A percentile compares a stretch with the other conserved stretches of the same genome.
Evolutionary conservation across 2,113 vertebrate genomes (phyloP).

Genomic region (Platycercus adscitus): DNA sequence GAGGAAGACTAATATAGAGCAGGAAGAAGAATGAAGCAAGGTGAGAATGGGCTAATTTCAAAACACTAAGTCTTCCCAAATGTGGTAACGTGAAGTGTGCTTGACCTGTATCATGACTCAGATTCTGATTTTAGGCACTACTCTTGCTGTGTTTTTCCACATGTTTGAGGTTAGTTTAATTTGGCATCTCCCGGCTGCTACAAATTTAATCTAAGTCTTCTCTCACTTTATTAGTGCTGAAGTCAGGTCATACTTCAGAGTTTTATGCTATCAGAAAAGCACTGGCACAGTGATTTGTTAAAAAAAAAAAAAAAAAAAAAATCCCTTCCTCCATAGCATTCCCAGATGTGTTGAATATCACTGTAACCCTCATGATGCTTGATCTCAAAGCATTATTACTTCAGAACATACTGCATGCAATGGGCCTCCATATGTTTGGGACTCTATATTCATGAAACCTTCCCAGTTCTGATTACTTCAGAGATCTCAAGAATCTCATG

Average conservation of each 20-base stretch:
- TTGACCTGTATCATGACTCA: background rate
- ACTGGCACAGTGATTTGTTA: background rate
- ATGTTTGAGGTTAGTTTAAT: constrained; percentile 3
- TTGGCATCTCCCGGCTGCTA: background rate
- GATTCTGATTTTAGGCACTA: background rate
- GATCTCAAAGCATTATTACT: background rate
- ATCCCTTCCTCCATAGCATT: background rate
- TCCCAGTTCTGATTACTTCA: background rate
- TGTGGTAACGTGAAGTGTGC: background rate
- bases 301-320: background rate
- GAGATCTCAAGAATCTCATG: background rate
- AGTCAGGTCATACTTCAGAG: background rate
- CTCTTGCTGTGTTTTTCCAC: background rate
- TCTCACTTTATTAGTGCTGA: background rate
- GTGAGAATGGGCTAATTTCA: background rate
- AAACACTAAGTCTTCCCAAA: background rate
- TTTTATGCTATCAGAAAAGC: background rate
- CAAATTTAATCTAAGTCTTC: background rate
- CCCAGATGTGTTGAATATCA: background rate
- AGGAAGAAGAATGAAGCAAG: background rate
- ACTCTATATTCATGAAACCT: background rate
- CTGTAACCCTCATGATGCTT: background rate
- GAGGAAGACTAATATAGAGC: background rate
- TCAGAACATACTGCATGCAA: background rate
- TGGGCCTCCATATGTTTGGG: background rate